Base-by-base conservation (phyloP, 2,888 invertebrate genomes). In the Steromphala cineraria region DNA sequence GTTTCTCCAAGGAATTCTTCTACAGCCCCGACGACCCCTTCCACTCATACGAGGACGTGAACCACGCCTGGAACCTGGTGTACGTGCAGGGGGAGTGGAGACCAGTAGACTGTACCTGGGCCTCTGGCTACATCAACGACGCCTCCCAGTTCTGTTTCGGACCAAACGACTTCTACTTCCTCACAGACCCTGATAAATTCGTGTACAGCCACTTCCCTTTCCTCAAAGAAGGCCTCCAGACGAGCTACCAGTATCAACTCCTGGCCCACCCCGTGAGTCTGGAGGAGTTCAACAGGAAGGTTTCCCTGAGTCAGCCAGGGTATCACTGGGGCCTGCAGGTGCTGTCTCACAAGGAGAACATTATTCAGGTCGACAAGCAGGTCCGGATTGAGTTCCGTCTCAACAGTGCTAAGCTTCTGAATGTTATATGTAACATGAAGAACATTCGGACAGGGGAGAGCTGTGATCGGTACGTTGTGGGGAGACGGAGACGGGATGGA, bases 31-130 rank as follows among this genome's bases (percentile, higher is more conserved):
- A 71, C 31, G 36, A 10, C n/a, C 17, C 40, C 15, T 31, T 71
- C n/a, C 2, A 7, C 10, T 31, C 71, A 8, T 40, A 19, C 19
- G 40, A 71, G 15, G 71, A 71, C 19, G 71, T 71, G 19, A 71
- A 71, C 71, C 71, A 71, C 71, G 36, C 71, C n/a, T 71, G 71
- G 71, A 71, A 71, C 71, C 15, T 71, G 10, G 71, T 71, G 36
- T 71, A 36, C 40, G 71, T 71, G 4, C 40, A 71, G 24, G 71
- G 71, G 15, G 71, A 71, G 10, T 71, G 71, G 71, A 15, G 40
- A 15, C 71, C 28, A 15, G 19, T 71, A 10, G 71, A 71, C 71
- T 71, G 71, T 17, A 40, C 71, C 0, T 71, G 40, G 40, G 71
- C 31, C 19, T 71, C 71, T 15, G 71, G 71, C 36, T 71, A 71